phyloP scores from a whole-genome alignment of 2,888 invertebrate genomes.

The Metalampra italica region DNA sequence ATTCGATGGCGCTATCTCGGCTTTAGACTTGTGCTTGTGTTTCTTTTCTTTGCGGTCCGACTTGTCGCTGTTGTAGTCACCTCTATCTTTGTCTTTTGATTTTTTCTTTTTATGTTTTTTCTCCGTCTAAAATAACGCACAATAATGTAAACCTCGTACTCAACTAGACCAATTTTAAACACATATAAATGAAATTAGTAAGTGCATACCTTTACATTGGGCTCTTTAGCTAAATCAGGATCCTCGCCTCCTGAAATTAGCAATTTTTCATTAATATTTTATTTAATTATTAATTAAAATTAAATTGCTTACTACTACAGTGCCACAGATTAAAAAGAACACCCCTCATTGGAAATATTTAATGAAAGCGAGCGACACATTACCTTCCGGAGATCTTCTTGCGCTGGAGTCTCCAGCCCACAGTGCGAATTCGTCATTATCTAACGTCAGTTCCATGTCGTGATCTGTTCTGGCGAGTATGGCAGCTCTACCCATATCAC shows the following conservation, averaged over 20 bases:
- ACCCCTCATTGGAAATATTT: too few relatives aligned
- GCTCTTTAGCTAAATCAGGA: slow-evolving; percentile 54
- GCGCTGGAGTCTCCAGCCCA: slow-evolving; percentile 85
- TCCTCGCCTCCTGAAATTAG: slow-evolving; percentile 61
- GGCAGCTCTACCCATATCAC: slow-evolving; percentile 37
- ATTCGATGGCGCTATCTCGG: slow-evolving; percentile 60
- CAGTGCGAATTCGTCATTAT: slow-evolving; percentile 48
- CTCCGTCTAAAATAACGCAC: slow-evolving; percentile 45
- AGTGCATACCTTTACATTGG: slow-evolving; percentile 45
- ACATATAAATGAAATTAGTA: not conserved
- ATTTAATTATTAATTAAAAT: not conserved
- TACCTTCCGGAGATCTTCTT: slow-evolving; percentile 87
- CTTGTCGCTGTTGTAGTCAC: slow-evolving; percentile 68
- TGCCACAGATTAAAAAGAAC: too few relatives aligned
- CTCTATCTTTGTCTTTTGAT: slow-evolving; percentile 73
- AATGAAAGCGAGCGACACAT: not conserved
- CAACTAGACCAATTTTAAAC: not conserved
- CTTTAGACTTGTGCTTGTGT: slow-evolving; percentile 74
- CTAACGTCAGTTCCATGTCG: slow-evolving; percentile 37
- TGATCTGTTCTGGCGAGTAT: slow-evolving; percentile 61
- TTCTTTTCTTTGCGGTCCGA: slow-evolving; percentile 76
- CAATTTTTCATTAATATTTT: slow-evolving; percentile 1
- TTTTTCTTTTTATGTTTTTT: slow-evolving; percentile 78
- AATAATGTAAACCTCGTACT: slow-evolving; percentile 20
- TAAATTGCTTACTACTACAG: not conserved